phyloP scores from a whole-genome alignment of 2,888 invertebrate genomes.

The Crematogaster levior region DNA sequence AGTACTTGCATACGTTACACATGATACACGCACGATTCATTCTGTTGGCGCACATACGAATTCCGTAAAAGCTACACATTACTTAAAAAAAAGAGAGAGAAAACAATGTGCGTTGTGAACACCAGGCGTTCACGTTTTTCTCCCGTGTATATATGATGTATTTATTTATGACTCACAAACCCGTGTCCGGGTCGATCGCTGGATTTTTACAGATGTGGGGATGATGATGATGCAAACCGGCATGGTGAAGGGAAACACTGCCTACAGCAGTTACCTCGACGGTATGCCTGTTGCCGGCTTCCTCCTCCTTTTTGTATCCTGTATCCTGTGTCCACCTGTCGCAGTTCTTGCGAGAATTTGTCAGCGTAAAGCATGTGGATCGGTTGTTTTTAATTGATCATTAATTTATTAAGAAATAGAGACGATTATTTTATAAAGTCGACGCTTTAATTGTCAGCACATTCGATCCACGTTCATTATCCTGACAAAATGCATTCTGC shows the following conservation, averaged over 20 bases:
- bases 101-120: conserved; percentile 3
- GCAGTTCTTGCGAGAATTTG: conserved; percentile 53
- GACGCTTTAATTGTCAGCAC: not conserved
- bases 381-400: not conserved
- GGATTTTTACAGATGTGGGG: conserved; percentile 96
- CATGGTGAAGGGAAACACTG: conserved; percentile 96
- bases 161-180: conserved; percentile 63
- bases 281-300: conserved; percentile 89
- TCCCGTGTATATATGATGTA: conserved; percentile 32
- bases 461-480: conserved; percentile 46
- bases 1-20: not conserved
- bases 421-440: not conserved
- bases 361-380: conserved; percentile 56
- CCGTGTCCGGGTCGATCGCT: conserved; percentile 76
- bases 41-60: conserved; percentile 42
- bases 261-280: conserved; percentile 91
- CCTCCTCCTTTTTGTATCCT: conserved; percentile 64
- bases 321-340: conserved; percentile 52
- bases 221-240: conserved; percentile 99
- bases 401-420: no score
- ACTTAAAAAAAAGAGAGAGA: conserved; percentile 31
- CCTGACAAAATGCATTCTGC: conserved; percentile 61
- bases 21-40: not conserved
- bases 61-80: conserved; percentile 23
- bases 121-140: conserved; percentile 17